Base-by-base conservation (phyloP, 2,888 invertebrate genomes). In the Diaprepes abbreviatus region DNA sequence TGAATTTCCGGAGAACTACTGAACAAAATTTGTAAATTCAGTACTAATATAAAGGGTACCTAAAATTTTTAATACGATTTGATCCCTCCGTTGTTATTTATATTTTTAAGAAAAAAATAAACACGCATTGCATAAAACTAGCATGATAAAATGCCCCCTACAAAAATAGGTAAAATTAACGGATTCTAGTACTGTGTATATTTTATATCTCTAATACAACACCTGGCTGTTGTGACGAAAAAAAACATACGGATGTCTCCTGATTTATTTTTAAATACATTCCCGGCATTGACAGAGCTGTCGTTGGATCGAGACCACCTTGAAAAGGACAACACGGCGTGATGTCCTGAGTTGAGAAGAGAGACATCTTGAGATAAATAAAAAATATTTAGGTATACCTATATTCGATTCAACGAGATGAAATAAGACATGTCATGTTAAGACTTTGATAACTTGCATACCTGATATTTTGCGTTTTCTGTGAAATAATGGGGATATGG, bases 221-320 rank as follows among this genome's bases (percentile, higher is more conserved):
- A 36, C n/a, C 3, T 12, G n/a, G 12, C 36, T 2, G 14, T 36
- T 10, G 12, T 12, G 12, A n/a, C 14, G 3, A 36, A 36, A 36
- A n/a, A 24, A 36, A n/a, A 3, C 5, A 12, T 5, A 36, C 36
- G 12, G 36, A 36, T 12, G 12, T 36, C 12, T 36, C n/a, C 3
- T 2, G 36, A 36, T 40, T 40, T 40, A 17, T 40, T 40, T 40
- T 40, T 17, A 40, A 40, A 40, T 17, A 36, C 12, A 12, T 33
- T 9, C 12, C 1, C 17, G 9, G 17, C 40, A 6, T 17, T 17
- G 3, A 36, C 40, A 2, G 17, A n/a, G 6, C 7, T 9, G 17
- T 16, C 16, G 17, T 40, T 40, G 7, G 40, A 40, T 40, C 40
- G 40, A 40, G 40, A 40, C 40, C 40, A 40, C 40, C 40, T 40